These are phyloP conservation scores for Drosophila arawakana DNA, from an alignment of 1,140 invertebrate genomes.

Conservation along the genomic window DNA sequence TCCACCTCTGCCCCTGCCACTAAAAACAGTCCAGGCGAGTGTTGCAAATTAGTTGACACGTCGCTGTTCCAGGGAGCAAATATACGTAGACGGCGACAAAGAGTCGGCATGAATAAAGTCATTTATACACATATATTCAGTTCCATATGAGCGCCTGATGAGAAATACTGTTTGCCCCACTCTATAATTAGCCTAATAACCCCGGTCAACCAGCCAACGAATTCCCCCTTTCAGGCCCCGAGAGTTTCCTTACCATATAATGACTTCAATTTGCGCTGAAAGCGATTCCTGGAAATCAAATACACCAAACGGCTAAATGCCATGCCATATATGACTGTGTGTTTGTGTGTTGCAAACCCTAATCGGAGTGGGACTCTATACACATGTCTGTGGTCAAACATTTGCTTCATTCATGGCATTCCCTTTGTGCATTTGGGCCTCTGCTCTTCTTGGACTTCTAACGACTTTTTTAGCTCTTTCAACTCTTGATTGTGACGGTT, in stretches of 20 bases:
- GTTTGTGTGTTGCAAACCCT: slow-evolving; percentile 2
- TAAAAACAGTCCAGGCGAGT: slow-evolving; percentile 52
- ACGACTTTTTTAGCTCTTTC: slow-evolving; percentile 20
- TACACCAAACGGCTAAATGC: slow-evolving; percentile 78
- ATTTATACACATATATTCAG: slow-evolving; percentile 50
- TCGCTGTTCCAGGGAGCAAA: slow-evolving; percentile 37
- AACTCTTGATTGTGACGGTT: slow-evolving; percentile 23
- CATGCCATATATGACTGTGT: slow-evolving; percentile 54
- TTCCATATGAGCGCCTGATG: slow-evolving; percentile 51
- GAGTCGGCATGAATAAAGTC: slow-evolving; percentile 80
- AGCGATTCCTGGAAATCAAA: slow-evolving; percentile 82
- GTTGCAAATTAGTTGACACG: slow-evolving; percentile 83
- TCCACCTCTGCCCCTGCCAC: neutral
- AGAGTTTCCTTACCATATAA: slow-evolving; percentile 52
- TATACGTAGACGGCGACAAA: slow-evolving; percentile 68
- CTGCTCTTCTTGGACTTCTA: slow-evolving; percentile 29
- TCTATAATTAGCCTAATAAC: slow-evolving; percentile 83
- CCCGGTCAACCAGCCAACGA: slow-evolving; percentile 50
- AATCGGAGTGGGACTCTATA: slow-evolving; percentile 18
- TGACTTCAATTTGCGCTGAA: slow-evolving; percentile 81
- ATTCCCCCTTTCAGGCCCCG: neutral
- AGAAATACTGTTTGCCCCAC: slow-evolving; percentile 53
- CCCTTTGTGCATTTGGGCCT: slow-evolving; percentile 55
- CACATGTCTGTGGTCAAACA: slow-evolving; percentile 36
- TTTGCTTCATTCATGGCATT: slow-evolving; percentile 50